Evolutionary conservation across 2,888 invertebrate genomes (phyloP), one percentile per base, ranked within the genome.

Genomic region (Melinaea marsaeus): DNA sequence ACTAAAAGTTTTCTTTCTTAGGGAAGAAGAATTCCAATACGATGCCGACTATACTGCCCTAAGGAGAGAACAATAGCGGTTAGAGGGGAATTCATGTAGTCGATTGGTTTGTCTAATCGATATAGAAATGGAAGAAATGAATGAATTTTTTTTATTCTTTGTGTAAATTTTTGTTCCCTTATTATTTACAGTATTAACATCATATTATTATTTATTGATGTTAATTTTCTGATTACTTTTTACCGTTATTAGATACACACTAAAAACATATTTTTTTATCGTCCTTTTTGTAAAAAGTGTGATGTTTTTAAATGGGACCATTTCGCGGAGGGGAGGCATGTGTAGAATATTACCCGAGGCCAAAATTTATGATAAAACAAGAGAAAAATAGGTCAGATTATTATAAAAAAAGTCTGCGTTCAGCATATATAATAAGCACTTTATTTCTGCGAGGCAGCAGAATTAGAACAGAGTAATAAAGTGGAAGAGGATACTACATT

Each of bases 311-410:
- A 51, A 22, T 32, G 32, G 6, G 9, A 51, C 32, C 32, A 32
- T 51, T 51, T 51, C 7, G 9, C 13, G 32, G 32, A 51, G 32
- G 60, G 13, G 22, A 42, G 57, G 51, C 22, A 54, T 13, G 61
- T 32, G 37, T 55, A 64, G 35, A 60, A 47, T 61, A 62, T 64
- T 64, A 66, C 48, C 48, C 57, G 37, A 57, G 56, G 42, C 22
- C 33, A 55, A 64, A 64, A 67, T 64, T 64, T 67, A 67, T 60
- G 62, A 64, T 58, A 62, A 51, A 51, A 62, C 54, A 51, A 62
- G 57, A 56, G 51, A 54, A 58, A 51, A 51, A 51, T 51, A 22
- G 60, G 56, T 51, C 46, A 64, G 60, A 64, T 64, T 61, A 64
- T 42, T 61, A 55, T 58, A 54, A 62, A 67, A 58, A 32, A 62